Conservation (phyloP, 2,888 invertebrate genomes). For the Hirtodrosophila histrioides region DNA sequence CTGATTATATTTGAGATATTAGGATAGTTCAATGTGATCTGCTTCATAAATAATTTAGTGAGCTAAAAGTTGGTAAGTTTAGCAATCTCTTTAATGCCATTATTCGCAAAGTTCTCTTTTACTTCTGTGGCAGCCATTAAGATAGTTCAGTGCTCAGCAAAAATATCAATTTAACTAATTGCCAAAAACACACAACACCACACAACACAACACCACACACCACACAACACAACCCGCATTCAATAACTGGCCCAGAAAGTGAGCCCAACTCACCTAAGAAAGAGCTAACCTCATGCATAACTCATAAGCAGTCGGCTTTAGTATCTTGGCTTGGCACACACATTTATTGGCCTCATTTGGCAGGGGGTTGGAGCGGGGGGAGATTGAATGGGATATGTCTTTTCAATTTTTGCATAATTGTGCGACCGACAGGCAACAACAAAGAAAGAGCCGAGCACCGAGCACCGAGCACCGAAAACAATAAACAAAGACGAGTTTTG, state of each 20-base stretch:
- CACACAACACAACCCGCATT: conserved; percentile 11
- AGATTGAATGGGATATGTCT: conserved; percentile 16
- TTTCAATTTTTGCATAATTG: conserved; percentile 68
- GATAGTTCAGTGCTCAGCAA: conserved; percentile 26
- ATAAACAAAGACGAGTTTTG: conserved; percentile 49
- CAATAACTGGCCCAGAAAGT: conserved; percentile 6
- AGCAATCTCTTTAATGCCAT: conserved; percentile 19
- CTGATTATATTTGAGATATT: no score
- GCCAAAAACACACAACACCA: conserved; percentile 11
- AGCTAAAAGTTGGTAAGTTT: no score
- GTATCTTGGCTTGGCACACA: conserved; percentile 13
- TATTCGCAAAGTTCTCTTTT: conserved; percentile 12
- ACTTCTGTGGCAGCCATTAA: conserved; percentile 14
- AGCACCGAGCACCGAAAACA: conserved; percentile 18
- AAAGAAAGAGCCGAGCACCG: conserved; percentile 33
- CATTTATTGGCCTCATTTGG: conserved; percentile 59
- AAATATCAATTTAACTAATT: conserved; percentile 60
- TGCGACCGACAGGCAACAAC: conserved; percentile 36
- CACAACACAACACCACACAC: neutral
- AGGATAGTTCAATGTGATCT: no score
- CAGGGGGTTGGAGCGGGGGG: neutral
- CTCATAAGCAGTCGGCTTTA: conserved; percentile 52
- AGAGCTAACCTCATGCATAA: conserved; percentile 66
- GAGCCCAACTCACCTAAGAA: conserved; percentile 15
- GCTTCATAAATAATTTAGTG: no score